Base-by-base conservation (phyloP, 1,140 invertebrate genomes). In the Camponotus pennsylvanicus region DNA sequence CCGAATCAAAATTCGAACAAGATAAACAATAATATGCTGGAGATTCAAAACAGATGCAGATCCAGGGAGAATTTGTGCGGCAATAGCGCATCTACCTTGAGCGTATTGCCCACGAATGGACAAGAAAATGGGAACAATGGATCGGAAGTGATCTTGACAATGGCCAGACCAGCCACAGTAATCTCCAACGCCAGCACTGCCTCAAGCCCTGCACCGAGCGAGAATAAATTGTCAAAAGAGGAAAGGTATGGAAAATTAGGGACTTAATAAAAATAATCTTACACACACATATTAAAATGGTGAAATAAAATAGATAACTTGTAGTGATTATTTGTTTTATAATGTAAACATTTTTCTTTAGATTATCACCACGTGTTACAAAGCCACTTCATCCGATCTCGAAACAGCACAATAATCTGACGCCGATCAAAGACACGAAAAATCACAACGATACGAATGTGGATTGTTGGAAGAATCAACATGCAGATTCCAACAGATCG, bases 111-210 rank as follows among this genome's bases (percentile, higher is more conserved):
- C 0, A 42, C 92, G 21, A 94, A 93, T 77, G 91, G 92, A 1
- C 93, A 95, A 37, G 94, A 95, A 79, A 94, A 95, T 87, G 94
- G 93, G 7, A 95, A 94, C 75, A 91, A 84, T 42, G 93, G 92
- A 0, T 95, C 96, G 2, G 97, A 97, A 92, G 96, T 97, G 37
- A 97, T 97, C 90, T 95, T 97, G 55, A 97, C 97, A 7, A 96
- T 96, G 94, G 97, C 97, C 4, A 95, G 97, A 70, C 97, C 97
- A 18, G 97, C 97, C 1, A 97, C 97, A 7, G 97, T 97, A 6
- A 97, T 97, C 85, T 97, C 97, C 0, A 97, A 97, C 88, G 95
- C 96, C 1, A 96, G 96, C 87, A 96, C 96, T 4, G 96, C 96
- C 3, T 96, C 96, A 8, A 96, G 95, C 90, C 96, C 97, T 9